These are phyloP conservation scores for Orius laevigatus DNA, from an alignment of 1,140 invertebrate genomes.

Conservation along the genomic window DNA sequence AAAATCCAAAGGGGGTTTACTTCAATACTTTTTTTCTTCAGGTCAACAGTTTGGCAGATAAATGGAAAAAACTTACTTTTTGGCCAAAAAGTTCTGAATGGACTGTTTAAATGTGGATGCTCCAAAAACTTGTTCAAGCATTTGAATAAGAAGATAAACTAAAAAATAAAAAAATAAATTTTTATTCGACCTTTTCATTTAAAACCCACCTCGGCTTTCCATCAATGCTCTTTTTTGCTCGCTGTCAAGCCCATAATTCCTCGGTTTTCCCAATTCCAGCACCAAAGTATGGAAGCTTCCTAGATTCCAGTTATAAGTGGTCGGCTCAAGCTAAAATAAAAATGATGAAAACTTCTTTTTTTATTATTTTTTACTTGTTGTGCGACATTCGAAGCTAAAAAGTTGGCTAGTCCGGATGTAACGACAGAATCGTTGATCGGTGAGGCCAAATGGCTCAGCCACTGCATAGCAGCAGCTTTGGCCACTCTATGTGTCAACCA, in stretches of 20 bases:
- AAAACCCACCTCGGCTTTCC: conserved; percentile 17
- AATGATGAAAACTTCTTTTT: not conserved
- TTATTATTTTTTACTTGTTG: conserved; percentile 23
- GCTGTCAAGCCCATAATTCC: conserved; percentile 13
- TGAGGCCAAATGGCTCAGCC: conserved; percentile 54
- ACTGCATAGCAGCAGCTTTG: conserved; percentile 33
- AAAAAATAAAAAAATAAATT: conserved; percentile 18
- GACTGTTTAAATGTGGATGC: conserved; percentile 58
- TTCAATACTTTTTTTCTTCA: too few relatives aligned
- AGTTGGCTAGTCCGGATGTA: conserved; percentile 54
- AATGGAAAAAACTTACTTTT: conserved; percentile 36
- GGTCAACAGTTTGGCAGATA: not conserved
- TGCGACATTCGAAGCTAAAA: conserved; percentile 35
- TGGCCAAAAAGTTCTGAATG: conserved; percentile 48
- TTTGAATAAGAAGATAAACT: conserved; percentile 80
- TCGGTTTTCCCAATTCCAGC: conserved; percentile 20
- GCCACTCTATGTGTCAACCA: conserved; percentile 23
- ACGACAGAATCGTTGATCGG: conserved; percentile 47
- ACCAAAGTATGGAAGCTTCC: conserved; percentile 21
- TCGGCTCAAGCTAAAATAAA: conserved; percentile 25
- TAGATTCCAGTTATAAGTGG: conserved; percentile 20
- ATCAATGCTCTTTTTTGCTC: conserved; percentile 15
- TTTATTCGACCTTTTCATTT: not conserved
- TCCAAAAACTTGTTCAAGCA: conserved; percentile 79
- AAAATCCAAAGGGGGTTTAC: too few relatives aligned